Evolutionary conservation across 53 echinoderm and acorn worm species (phyloP).

Genomic region (Zoroaster sp.): DNA sequence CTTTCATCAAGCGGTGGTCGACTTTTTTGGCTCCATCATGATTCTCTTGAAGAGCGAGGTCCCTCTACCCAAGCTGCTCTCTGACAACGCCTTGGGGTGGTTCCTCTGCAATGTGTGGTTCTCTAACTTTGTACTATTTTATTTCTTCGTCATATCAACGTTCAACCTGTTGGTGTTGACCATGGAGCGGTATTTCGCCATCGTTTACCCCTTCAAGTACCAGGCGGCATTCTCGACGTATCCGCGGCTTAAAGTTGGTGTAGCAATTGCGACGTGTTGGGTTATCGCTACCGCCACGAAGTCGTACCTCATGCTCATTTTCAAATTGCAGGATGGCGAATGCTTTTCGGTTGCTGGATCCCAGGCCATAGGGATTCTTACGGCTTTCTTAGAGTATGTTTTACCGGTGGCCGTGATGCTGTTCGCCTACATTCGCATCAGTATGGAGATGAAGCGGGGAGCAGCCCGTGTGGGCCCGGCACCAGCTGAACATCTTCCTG

Average conservation of each 20-base stretch:
- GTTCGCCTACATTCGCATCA: slow-evolving; percentile 67
- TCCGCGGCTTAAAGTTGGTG: slow-evolving; percentile 41
- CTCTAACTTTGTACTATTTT: slow-evolving; percentile 72
- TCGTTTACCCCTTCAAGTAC: slow-evolving; percentile 30
- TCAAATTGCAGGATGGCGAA: slow-evolving; percentile 3
- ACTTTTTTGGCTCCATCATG: slow-evolving; percentile 72
- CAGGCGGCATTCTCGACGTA: slow-evolving; percentile 54
- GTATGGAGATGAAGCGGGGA: slow-evolving; percentile 60
- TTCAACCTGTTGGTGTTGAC: slow-evolving; percentile 73
- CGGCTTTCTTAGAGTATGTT: slow-evolving; percentile 75
- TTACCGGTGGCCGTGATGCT: slow-evolving; percentile 80
- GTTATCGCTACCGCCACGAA: slow-evolving; percentile 48
- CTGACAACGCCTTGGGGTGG: slow-evolving; percentile 37
- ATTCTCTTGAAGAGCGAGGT: slow-evolving; percentile 54
- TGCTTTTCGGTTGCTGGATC: slow-evolving; percentile 34
- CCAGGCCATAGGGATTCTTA: slow-evolving; percentile 48
- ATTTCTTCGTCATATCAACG: slow-evolving; percentile 77
- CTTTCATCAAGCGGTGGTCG: slow-evolving; percentile 77
- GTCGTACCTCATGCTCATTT: slow-evolving; percentile 38
- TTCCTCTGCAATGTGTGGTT: slow-evolving; percentile 85
- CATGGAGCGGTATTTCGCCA: slow-evolving; percentile 43
- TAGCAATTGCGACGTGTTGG: slow-evolving; percentile 54
- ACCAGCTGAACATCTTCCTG: background rate
- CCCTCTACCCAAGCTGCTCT: slow-evolving; percentile 32
- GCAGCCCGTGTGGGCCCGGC: slow-evolving; percentile 14